Evolutionary conservation across 2,888 invertebrate genomes (phyloP), one percentile per base, ranked within the genome.

Genomic region (Graphium colonna): DNA sequence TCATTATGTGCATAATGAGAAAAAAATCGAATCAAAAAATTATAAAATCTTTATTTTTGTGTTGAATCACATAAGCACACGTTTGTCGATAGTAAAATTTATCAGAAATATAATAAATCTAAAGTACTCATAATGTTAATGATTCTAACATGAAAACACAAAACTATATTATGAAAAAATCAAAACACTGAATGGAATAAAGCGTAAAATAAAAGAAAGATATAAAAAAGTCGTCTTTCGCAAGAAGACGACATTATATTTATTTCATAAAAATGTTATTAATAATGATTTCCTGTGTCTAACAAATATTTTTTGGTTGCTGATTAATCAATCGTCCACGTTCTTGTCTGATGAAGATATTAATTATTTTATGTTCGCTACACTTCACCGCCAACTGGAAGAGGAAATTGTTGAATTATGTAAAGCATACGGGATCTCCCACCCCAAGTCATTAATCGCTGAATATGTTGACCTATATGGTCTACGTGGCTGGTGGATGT

Each of bases 241-340:
- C 28, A 7, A 8, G 4, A 4, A 28, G 8, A 8, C 28, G 28
- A 8, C 4, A 4, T 4, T 8, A 28, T 13, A 40, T 9, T 15
- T 17, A 1, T 4, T 5, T 10, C 1, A 8, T 3, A 10, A 16
- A 40, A 42, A 4, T 9, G 12, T 1, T n/a, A 21, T 15, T 43
- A 3, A 28, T 28, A 15, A 26, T 18, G 26, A 18, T 28, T 43
- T 43, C 28, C 43, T 18, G 17, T 41, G 17, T 10, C 21, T 18
- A 18, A 21, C 41, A 28, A 43, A 21, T 10, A 3, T 26, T 43
- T 43, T 43, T 15, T 43, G 26, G 26, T 43, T 13, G 43, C 43
- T 28, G 13, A 26, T 43, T 26, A 43, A 43, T 43, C 43, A 13
- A 12, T 28, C 43, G 43, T 28, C 43, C 43, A 43, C 43, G 18